Evolutionary conservation across 2,797 vertebrate genomes (phyloP), one percentile per base, ranked within the genome.

Genomic region (Siniperca obscura): DNA sequence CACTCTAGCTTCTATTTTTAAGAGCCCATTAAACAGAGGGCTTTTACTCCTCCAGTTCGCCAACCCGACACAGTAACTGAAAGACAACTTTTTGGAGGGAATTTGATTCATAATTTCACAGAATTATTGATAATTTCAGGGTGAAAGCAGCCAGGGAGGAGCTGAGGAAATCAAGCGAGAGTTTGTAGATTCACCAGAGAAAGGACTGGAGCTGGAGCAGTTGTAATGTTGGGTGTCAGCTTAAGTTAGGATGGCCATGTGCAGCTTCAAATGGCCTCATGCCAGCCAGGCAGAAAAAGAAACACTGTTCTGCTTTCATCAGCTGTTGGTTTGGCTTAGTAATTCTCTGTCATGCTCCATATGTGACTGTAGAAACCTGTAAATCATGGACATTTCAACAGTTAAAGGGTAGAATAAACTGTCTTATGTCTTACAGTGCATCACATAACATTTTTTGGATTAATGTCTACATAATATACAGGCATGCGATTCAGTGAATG

Each of bases 1-100:
- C 81, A 67, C 62, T 25, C 76, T 74, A 81, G 75, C 72, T 65
- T 55, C 69, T 81, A 70, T 82, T 89, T 91, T 90, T 87, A 90
- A 14, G 16, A 90, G 87, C 74, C 83, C 9, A 48, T 90, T 90
- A 86, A 85, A 78, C 36, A 74, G 60, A 84, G 69, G 59, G 76
- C 57, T 76, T 82, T 90, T 81, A 65, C 67, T 46, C 72, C 64
- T 76, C 75, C 30, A 3, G 61, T 22, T 52, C 52, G 67, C 22
- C 65, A 38, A 48, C 60, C 4, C 27, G 4, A 27, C 53, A 12
- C 60, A 60, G 46, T 38, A 38, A 66, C 62, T 12, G 34, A 59
- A 65, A 80, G 30, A 82, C 76, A 69, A 77, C 13, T 5, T 34
- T 79, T 76, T 75, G 30, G 55, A 70, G 55, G 30, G 16, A 80